phyloP scores from a whole-genome alignment of 2,113 vertebrate species.

The Chrysemys picta region DNA sequence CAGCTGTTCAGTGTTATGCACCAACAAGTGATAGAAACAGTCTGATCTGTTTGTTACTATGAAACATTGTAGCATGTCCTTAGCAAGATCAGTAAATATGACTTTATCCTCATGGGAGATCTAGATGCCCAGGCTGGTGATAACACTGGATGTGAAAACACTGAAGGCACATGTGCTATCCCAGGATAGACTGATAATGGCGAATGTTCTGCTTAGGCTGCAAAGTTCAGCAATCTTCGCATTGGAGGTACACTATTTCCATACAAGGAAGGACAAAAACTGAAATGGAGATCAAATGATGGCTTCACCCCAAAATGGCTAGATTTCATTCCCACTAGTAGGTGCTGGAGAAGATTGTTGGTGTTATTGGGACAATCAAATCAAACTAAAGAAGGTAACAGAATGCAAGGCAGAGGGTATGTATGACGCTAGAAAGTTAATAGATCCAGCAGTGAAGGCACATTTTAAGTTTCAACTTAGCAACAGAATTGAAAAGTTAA shows the following conservation, averaged over 20 bases:
- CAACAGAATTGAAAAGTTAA: not conserved
- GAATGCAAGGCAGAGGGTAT: not conserved
- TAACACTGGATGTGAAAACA: not conserved
- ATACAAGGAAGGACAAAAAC: not conserved
- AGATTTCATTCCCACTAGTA: not conserved
- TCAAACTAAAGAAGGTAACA: not conserved
- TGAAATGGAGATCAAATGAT: not conserved
- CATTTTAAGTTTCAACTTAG: not conserved
- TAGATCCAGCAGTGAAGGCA: not conserved
- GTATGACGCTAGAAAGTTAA: not conserved
- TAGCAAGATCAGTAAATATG: not conserved
- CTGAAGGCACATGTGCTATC: not conserved
- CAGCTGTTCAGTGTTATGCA: not conserved
- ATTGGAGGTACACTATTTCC: not conserved
- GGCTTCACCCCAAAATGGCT: not conserved
- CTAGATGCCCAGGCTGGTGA: not conserved
- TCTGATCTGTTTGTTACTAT: not conserved
- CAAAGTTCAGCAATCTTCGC: not conserved
- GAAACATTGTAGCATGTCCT: not conserved
- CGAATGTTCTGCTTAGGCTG: not conserved
- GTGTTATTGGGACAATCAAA: not conserved
- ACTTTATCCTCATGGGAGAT: not conserved
- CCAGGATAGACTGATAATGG: not conserved
- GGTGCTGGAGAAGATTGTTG: not conserved
- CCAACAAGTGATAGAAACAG: not conserved